phyloP scores from a whole-genome alignment of 2,113 vertebrate genomes.

The Nannobrachium achirus region DNA sequence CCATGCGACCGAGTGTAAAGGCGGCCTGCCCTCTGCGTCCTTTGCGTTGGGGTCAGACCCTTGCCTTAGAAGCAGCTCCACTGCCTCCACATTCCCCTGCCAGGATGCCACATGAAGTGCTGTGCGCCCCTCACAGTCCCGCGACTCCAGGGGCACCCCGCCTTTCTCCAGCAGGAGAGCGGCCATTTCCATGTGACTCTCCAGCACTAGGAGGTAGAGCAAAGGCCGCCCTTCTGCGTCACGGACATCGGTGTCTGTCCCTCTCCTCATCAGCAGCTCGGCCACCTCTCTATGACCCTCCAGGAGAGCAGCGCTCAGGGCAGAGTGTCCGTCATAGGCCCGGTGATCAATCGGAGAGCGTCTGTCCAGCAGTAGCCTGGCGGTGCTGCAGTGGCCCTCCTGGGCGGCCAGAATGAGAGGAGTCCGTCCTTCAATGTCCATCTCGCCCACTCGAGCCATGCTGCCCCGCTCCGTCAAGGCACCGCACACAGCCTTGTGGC shows the following conservation, averaged over 20 bases:
- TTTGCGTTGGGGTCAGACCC: conserved; percentile 79
- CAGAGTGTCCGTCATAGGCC: conserved; percentile 80
- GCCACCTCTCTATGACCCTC: conserved; percentile 74
- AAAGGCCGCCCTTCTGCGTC: conserved; percentile 82
- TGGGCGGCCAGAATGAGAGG: conserved; percentile 82
- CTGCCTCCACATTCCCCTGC: conserved; percentile 74
- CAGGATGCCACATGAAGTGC: conserved; percentile 83
- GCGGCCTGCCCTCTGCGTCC: conserved; percentile 77
- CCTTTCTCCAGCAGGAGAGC: conserved; percentile 80
- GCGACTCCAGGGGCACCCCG: conserved; percentile 76
- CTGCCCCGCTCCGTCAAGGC: conserved; percentile 78
- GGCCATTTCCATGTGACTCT: conserved; percentile 70
- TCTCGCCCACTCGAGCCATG: conserved; percentile 79
- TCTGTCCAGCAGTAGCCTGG: conserved; percentile 77
- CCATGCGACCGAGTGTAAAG: conserved; percentile 83
- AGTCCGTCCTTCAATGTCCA: conserved; percentile 80
- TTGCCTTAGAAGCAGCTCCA: conserved; percentile 72
- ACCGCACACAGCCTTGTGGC: conserved; percentile 77
- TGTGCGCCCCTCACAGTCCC: conserved; percentile 80
- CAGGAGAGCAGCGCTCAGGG: conserved; percentile 74
- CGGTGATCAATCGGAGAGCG: conserved; percentile 78
- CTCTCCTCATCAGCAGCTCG: conserved; percentile 79
- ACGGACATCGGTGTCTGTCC: conserved; percentile 78
- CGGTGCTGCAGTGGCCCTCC: conserved; percentile 79
- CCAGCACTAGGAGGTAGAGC: conserved; percentile 82